phyloP scores from a whole-genome alignment of 2,888 invertebrate species.

The Sisyra terminalis region DNA sequence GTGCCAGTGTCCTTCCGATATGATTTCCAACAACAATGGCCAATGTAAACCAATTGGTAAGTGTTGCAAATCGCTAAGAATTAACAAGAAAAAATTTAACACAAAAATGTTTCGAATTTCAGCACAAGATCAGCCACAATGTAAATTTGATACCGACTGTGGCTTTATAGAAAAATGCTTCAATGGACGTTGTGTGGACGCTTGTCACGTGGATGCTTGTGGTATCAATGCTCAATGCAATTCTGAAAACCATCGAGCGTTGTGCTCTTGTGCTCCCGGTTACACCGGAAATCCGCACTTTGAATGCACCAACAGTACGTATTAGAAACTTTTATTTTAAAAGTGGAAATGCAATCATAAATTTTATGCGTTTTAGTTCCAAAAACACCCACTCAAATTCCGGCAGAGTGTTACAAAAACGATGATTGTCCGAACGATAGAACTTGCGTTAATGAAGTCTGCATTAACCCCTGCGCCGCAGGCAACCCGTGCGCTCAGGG shows the following conservation, averaged over 20 bases:
- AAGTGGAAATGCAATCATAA: not conserved
- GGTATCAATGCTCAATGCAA: conserved; percentile 72
- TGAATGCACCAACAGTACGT: conserved; percentile 41
- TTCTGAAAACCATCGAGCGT: conserved; percentile 55
- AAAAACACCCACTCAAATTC: conserved; percentile 22
- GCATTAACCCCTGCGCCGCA: conserved; percentile 58
- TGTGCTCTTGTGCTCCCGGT: conserved; percentile 62
- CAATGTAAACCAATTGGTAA: conserved; percentile 36
- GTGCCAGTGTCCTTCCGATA: conserved; percentile 73
- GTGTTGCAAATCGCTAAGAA: no score
- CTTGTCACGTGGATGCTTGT: conserved; percentile 61
- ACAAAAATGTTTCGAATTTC: conserved; percentile 9
- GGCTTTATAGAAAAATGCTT: conserved; percentile 55
- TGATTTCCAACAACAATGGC: conserved; percentile 53
- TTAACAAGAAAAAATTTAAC: no score
- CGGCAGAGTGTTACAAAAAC: conserved; percentile 55
- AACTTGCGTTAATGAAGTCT: conserved; percentile 58
- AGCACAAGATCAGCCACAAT: conserved; percentile 38
- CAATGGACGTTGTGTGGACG: conserved; percentile 58
- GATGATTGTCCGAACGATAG: conserved; percentile 61
- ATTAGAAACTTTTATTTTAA: not conserved
- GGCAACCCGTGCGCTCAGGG: conserved; percentile 56
- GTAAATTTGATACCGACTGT: conserved; percentile 60
- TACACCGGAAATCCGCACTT: conserved; percentile 63
- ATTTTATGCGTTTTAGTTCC: conserved; percentile 29